A percentile compares a stretch with the other conserved stretches of the same genome.
Conservation (phyloP, 2,797 vertebrate species). For the Parotocinclus haroldoi region DNA sequence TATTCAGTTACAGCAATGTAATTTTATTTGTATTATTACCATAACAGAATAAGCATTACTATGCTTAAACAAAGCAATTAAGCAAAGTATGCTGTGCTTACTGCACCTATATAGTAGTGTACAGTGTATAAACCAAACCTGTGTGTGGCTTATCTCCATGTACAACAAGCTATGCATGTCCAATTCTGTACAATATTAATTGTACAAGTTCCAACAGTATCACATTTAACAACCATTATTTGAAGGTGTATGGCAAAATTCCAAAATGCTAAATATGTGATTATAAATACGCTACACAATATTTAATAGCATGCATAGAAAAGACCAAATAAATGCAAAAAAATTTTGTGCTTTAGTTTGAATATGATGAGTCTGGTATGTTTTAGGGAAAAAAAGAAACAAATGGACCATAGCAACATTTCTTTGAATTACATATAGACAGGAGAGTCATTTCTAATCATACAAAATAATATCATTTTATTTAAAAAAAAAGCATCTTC, state of each 20-base stretch:
- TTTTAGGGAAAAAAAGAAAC: too few species aligned
- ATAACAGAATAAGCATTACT: slow-evolving; percentile 27
- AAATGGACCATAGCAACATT: slow-evolving; percentile 4
- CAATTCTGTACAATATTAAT: slow-evolving; percentile 42
- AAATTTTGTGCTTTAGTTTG: slow-evolving; percentile 72
- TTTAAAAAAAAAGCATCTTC: too few species aligned
- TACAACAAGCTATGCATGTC: slow-evolving; percentile 56
- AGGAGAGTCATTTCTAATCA: slow-evolving; percentile 51
- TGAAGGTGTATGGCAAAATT: slow-evolving; percentile 54
- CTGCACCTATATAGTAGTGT: slow-evolving; percentile 50
- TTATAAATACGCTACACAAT: slow-evolving; percentile 50
- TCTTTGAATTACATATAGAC: slow-evolving; percentile 69
- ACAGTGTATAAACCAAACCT: slow-evolving; percentile 36
- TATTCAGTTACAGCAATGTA: neutral
- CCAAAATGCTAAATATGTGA: slow-evolving; percentile 50
- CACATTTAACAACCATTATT: slow-evolving; percentile 77
- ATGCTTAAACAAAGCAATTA: slow-evolving; percentile 58
- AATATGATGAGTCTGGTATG: slow-evolving; percentile 36
- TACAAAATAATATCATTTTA: too few species aligned
- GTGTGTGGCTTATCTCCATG: slow-evolving; percentile 52
- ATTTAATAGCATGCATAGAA: slow-evolving; percentile 55
- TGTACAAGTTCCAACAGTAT: slow-evolving; percentile 69
- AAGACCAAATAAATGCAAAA: slow-evolving; percentile 54
- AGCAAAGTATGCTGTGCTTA: slow-evolving; percentile 52
- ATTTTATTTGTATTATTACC: slow-evolving; percentile 2